These are phyloP conservation scores for Rhopalosiphum nymphaeae DNA, from an alignment of 2,888 invertebrate species.

Conservation along the genomic window DNA sequence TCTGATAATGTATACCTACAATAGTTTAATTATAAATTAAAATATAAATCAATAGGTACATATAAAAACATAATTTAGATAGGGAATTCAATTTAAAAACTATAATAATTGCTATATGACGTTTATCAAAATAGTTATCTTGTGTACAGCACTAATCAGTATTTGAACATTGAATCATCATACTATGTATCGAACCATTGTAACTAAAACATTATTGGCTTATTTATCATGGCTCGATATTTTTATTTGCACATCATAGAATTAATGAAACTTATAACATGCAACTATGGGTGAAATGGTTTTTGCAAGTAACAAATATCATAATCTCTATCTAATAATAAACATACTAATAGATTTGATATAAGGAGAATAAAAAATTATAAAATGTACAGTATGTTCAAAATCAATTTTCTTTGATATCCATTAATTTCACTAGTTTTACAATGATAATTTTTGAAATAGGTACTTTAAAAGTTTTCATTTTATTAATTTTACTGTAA, in stretches of 20 bases:
- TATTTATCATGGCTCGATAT: conserved; percentile 22
- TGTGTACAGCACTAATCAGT: conserved; percentile 39
- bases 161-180: conserved; percentile 63
- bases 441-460: not conserved
- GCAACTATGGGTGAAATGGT: not conserved
- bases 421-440: not conserved
- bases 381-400: not conserved
- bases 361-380: not conserved
- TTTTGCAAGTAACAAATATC: not conserved
- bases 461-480: not conserved
- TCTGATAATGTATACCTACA: not conserved
- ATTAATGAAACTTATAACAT: not conserved
- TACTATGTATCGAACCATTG: conserved; percentile 53
- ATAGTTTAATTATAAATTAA: conserved; percentile 1
- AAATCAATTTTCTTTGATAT: not conserved
- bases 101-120: conserved; percentile 31
- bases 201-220: conserved; percentile 49
- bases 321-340: not conserved
- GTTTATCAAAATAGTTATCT: conserved; percentile 48
- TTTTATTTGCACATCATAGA: conserved; percentile 2
- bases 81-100: not conserved
- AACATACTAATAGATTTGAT: not conserved
- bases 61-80: conserved; percentile 36
- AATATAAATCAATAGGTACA: conserved; percentile 28
- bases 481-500: too few relatives aligned